Base-by-base conservation (phyloP, 1,140 invertebrate genomes). In the Zophobas atratus region DNA sequence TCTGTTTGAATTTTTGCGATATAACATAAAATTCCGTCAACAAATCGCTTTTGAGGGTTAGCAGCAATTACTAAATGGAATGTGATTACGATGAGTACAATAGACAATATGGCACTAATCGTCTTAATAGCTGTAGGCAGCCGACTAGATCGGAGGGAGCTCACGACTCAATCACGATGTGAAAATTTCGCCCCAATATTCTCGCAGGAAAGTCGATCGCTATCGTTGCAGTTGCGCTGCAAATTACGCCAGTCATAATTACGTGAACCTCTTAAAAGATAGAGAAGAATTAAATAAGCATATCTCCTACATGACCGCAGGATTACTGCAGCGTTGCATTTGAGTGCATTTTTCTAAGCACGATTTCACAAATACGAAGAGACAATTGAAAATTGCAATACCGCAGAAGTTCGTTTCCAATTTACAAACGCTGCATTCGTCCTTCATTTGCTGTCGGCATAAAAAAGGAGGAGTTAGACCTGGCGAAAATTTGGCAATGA, bases 81-180 rank as follows among this genome's bases (percentile, higher is more conserved):
- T 67, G 60, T 67, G 60, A 67, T 67, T 67, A 67, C 60, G 60
- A 41, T 39, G 60, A 67, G 60, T 67, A 67, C 60, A 67, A 67
- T 67, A 67, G 60, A 67, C 60, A 67, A 67, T 67, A 67, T 67
- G 60, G 60, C 60, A 67, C 60, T 67, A 67, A 67, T 67, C 60
- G 60, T 43, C 60, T 67, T 67, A 67, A 67, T 67, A 67, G 60
- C 60, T 67, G 60, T 67, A 67, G 60, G 60, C 60, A 43, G 60
- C 41, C 41, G 60, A 38, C 33, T 6, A 41, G 60, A 41, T 67
- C 60, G 8, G 20, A 20, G 39, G 60, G 39, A 43, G 43, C 60
- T 67, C 33, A 67, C 33, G 60, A 33, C 60, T 67, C 60, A 67
- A 67, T 67, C 60, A 67, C 60, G 60, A 67, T 67, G 60, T 67